Percentiles rank a stretch among this genome's conserved stretches.
Evolutionary conservation across 2,113 vertebrate species (phyloP).

Genomic region (Ophthalmolycus amberensis): DNA sequence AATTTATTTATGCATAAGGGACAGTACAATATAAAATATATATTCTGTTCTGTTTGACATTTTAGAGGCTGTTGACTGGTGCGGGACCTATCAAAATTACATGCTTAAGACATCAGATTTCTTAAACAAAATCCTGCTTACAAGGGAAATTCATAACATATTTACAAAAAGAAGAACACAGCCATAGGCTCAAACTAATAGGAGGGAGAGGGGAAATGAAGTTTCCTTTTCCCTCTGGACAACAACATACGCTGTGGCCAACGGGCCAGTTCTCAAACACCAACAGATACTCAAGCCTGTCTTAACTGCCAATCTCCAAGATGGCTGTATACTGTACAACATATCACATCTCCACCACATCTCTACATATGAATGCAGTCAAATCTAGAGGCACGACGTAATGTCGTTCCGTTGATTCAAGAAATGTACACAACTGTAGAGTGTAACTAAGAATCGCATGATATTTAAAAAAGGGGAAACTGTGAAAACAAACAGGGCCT

Average conservation of each 20-base stretch:
- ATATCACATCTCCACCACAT: slow-evolving; percentile 55
- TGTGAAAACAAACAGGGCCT: slow-evolving; percentile 18
- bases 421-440: slow-evolving; percentile 52
- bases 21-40: slow-evolving; percentile 75
- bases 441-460: slow-evolving; percentile 37
- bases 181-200: slow-evolving; percentile 84
- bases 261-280: slow-evolving; percentile 73
- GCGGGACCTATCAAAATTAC: slow-evolving; percentile 78
- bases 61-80: slow-evolving; percentile 71
- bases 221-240: slow-evolving; percentile 70
- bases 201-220: slow-evolving; percentile 63
- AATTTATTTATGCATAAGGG: slow-evolving; percentile 76
- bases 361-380: slow-evolving; percentile 40
- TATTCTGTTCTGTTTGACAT: slow-evolving; percentile 75
- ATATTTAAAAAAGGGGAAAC: slow-evolving; percentile 7
- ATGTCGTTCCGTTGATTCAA: slow-evolving; percentile 43
- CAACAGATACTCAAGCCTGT: slow-evolving; percentile 64
- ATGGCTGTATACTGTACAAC: slow-evolving; percentile 72
- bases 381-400: slow-evolving; percentile 41
- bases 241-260: slow-evolving; percentile 73
- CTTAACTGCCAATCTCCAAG: slow-evolving; percentile 71
- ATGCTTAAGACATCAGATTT: slow-evolving; percentile 91
- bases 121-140: slow-evolving; percentile 99
- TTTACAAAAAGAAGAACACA: slow-evolving; percentile 86
- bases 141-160: slow-evolving; percentile 79